phyloP scores from a whole-genome alignment of 2,888 invertebrate genomes.

The Eilema depressum region DNA sequence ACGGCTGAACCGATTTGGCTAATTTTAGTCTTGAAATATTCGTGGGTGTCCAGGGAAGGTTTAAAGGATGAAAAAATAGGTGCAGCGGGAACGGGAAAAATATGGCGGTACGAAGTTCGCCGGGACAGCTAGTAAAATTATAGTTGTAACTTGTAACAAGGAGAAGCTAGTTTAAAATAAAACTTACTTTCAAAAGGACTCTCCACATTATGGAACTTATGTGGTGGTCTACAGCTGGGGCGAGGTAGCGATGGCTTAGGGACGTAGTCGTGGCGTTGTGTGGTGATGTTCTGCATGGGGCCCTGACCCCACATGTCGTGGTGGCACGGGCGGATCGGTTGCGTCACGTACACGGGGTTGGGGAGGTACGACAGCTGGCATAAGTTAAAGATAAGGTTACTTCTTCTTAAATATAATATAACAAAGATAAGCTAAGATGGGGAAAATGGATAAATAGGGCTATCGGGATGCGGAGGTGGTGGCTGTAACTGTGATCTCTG shows the following conservation, averaged over 20 bases:
- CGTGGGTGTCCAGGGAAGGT: too few relatives aligned
- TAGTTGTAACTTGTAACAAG: too few relatives aligned
- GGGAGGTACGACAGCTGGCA: conserved; percentile 86
- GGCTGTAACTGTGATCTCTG: too few relatives aligned
- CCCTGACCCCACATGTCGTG: conserved; percentile 88
- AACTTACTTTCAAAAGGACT: conserved; percentile 75
- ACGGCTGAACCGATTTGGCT: too few relatives aligned
- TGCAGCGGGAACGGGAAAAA: too few relatives aligned
- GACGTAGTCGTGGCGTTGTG: conserved; percentile 91
- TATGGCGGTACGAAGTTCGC: too few relatives aligned
- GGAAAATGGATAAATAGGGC: background rate
- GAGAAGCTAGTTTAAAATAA: background rate
- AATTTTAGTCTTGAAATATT: too few relatives aligned
- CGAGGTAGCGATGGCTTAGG: conserved; percentile 85
- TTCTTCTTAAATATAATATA: background rate
- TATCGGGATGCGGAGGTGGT: too few relatives aligned
- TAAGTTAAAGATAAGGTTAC: background rate
- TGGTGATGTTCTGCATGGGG: conserved; percentile 91
- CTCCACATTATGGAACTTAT: conserved; percentile 67
- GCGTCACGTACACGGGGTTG: conserved; percentile 83
- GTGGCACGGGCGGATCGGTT: conserved; percentile 88
- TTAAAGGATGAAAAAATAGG: too few relatives aligned
- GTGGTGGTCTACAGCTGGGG: conserved; percentile 68
- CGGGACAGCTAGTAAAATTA: too few relatives aligned
- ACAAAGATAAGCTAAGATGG: background rate